These are phyloP conservation scores for Diuraphis noxia DNA, from an alignment of 1,140 invertebrate genomes.

Conservation along the genomic window DNA sequence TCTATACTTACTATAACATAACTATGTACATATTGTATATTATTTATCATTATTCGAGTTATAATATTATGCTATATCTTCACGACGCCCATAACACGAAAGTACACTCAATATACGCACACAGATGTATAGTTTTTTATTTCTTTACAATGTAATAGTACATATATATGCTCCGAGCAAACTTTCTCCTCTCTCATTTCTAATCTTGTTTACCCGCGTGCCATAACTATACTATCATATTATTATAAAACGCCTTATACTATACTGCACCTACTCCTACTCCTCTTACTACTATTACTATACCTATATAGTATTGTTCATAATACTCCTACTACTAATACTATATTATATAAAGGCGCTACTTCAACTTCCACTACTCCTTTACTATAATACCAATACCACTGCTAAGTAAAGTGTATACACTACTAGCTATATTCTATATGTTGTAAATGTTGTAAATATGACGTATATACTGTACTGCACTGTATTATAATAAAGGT, in stretches of 20 bases:
- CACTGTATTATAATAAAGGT: not conserved
- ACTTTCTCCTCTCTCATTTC: conserved; percentile 39
- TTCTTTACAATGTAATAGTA: conserved; percentile 6
- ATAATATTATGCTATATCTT: not conserved
- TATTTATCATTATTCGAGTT: not conserved
- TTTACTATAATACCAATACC: not conserved
- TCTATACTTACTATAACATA: not conserved
- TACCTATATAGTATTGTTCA: not conserved
- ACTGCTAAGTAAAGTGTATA: not conserved
- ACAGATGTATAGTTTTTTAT: not conserved
- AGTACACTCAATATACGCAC: not conserved
- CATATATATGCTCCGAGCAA: not conserved
- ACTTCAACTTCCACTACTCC: not conserved
- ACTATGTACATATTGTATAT: not conserved
- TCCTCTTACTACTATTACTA: not conserved
- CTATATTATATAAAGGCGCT: not conserved
- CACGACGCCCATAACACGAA: not conserved
- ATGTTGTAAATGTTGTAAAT: not conserved
- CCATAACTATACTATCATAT: not conserved
- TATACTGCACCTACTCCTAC: not conserved
- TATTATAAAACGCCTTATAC: not conserved
- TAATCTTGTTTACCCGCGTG: not conserved
- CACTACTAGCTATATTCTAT: not conserved
- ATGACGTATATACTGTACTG: too few species aligned
- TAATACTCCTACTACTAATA: not conserved